Conservation (phyloP, 2,797 vertebrate species). For the Acrossocheilus wenchowensis region DNA sequence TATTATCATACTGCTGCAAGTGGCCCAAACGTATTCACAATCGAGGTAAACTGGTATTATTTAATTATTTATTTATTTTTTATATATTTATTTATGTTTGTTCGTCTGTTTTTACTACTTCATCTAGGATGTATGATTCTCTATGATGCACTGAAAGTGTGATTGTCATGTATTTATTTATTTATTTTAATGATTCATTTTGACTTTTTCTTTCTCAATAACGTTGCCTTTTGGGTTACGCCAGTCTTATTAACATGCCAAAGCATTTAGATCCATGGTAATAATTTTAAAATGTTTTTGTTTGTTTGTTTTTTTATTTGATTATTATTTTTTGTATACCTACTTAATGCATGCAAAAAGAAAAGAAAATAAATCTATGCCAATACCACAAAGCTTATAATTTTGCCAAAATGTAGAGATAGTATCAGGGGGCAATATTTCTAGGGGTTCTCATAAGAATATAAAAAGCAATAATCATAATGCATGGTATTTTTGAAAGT, state of each 20-base stretch:
- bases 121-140: constrained; percentile 54
- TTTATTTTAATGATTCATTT: constrained; percentile 73
- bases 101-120: constrained; percentile 54
- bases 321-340: constrained; percentile 68
- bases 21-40: constrained; percentile 79
- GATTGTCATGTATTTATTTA: constrained; percentile 48
- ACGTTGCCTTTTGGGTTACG: constrained; percentile 64
- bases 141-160: constrained; percentile 45
- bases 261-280: constrained; percentile 77
- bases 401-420: constrained; percentile 87
- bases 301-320: constrained; percentile 68
- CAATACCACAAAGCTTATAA: constrained; percentile 86
- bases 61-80: constrained; percentile 63
- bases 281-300: constrained; percentile 74
- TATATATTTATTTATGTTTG: constrained; percentile 54
- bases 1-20: constrained; percentile 84
- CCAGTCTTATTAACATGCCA: constrained; percentile 81
- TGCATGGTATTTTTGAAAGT: constrained; percentile 91
- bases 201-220: constrained; percentile 70
- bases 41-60: constrained; percentile 73
- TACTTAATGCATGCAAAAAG: constrained; percentile 83
- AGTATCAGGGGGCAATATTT: constrained; percentile 88
- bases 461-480: constrained; percentile 98
- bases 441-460: constrained; percentile 87
- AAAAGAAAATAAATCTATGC: constrained; percentile 79